Evolutionary conservation across 2,888 invertebrate genomes (phyloP).

Genomic region (Dascillus cervinus): DNA sequence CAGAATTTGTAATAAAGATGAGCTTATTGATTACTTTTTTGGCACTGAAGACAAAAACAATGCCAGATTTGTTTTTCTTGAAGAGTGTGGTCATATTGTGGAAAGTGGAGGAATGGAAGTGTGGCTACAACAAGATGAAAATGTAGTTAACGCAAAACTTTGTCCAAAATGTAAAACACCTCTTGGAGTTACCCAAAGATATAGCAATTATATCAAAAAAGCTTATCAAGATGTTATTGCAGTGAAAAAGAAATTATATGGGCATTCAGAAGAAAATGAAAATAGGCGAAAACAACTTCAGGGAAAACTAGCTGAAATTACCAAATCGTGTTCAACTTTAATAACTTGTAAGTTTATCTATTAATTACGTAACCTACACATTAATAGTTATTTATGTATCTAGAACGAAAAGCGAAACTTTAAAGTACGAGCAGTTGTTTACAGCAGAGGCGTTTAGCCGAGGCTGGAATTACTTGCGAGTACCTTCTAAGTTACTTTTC

Average conservation of each 20-base stretch:
- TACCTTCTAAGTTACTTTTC: too few species aligned
- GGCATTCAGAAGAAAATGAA: conserved; percentile 31
- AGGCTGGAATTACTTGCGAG: too few species aligned
- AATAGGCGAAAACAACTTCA: conserved; percentile 18
- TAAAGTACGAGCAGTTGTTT: too few species aligned
- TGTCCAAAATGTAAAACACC: conserved; percentile 56
- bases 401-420: too few species aligned
- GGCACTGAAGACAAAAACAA: conserved; percentile 48
- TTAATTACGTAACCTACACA: too few species aligned
- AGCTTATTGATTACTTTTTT: conserved; percentile 41
- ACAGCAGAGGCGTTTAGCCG: too few species aligned
- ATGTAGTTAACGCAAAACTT: conserved; percentile 30
- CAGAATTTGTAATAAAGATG: conserved; percentile 47
- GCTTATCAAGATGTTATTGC: conserved; percentile 40
- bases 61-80: conserved; percentile 48
- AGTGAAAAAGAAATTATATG: conserved; percentile 42
- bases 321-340: too few species aligned
- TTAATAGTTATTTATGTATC: too few species aligned
- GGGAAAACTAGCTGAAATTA: too few species aligned
- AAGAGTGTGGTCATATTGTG: conserved; percentile 48
- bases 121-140: conserved; percentile 30
- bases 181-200: conserved; percentile 50
- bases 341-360: too few species aligned
- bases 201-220: conserved; percentile 47
- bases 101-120: conserved; percentile 44